A percentile compares a stretch with the other conserved stretches of the same genome.
These are phyloP conservation scores for Macaca nemestrina DNA, from an alignment of 2,113 vertebrate genomes.

Conservation along the genomic window DNA sequence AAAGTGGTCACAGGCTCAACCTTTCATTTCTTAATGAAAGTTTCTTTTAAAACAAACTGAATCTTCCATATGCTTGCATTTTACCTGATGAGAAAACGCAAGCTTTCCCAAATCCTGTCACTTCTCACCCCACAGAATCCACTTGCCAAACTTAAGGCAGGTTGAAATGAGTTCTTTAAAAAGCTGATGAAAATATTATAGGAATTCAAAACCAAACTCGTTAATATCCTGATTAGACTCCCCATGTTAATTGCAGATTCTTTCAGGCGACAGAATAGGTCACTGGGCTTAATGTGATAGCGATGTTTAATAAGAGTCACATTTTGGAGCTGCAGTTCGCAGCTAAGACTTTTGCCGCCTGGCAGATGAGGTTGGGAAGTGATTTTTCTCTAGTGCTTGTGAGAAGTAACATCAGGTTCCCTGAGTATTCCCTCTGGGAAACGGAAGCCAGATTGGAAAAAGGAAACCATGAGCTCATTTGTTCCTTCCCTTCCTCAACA, in stretches of 20 bases:
- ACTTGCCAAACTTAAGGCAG: slow-evolving; percentile 18
- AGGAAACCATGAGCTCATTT: too few relatives aligned
- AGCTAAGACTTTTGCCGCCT: not conserved
- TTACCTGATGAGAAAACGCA: slow-evolving; percentile 53
- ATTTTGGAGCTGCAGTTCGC: not conserved
- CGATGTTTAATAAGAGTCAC: not conserved
- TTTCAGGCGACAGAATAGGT: slow-evolving; percentile 41
- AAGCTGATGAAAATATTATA: slow-evolving; percentile 50
- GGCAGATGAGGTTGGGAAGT: not conserved
- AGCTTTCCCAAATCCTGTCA: slow-evolving; percentile 36
- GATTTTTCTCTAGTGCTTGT: not conserved
- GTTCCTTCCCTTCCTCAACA: not conserved
- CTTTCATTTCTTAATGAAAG: not conserved
- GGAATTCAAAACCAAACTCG: slow-evolving; percentile 63
- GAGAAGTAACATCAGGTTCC: not conserved
- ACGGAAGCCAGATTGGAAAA: not conserved
- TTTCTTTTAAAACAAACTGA: not conserved
- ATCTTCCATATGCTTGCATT: not conserved
- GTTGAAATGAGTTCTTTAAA: slow-evolving; percentile 24
- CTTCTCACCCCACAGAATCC: slow-evolving; percentile 39
- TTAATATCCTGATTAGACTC: slow-evolving; percentile 47
- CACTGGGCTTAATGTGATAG: slow-evolving; percentile 10
- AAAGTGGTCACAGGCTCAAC: not conserved
- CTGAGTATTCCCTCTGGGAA: not conserved
- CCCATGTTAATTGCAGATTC: slow-evolving; percentile 45